Conservation (phyloP, 1,140 invertebrate genomes). For the Ladona fulva region DNA sequence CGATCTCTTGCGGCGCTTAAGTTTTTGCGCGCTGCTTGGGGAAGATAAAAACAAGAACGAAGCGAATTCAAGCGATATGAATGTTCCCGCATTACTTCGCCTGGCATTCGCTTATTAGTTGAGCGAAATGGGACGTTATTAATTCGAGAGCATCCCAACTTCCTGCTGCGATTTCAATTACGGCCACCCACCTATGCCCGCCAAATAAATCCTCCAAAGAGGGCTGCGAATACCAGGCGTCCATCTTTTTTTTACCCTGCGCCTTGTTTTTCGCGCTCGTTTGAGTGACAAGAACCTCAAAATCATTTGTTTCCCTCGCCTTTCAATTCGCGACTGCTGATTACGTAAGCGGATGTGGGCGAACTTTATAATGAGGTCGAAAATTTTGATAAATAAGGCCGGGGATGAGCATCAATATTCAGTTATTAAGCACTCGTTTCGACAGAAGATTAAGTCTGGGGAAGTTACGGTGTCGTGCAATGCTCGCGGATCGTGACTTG, state of each 20-base stretch:
- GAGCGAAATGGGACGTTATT: background rate
- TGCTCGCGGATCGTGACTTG: too few relatives aligned
- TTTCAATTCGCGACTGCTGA: too few relatives aligned
- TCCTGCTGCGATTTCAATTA: slow-evolving; percentile 9
- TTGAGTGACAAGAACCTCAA: background rate
- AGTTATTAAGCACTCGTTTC: too few relatives aligned
- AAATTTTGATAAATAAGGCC: too few relatives aligned
- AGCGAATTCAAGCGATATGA: background rate
- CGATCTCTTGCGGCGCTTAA: background rate
- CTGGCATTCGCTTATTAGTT: background rate
- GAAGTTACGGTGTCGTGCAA: too few relatives aligned
- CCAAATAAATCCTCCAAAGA: background rate
- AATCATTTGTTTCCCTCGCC: background rate
- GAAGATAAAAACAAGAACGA: too few relatives aligned
- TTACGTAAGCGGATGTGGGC: too few relatives aligned
- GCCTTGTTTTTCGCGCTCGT: background rate
- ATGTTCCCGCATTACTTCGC: background rate
- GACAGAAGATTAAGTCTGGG: too few relatives aligned
- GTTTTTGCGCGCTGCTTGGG: background rate
- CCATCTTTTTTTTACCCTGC: background rate
- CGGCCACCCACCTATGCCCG: background rate
- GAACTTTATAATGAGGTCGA: too few relatives aligned
- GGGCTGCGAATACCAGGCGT: background rate
- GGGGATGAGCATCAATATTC: too few relatives aligned
- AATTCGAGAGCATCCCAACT: background rate